Conservation (phyloP, 2,113 vertebrate species). For the Cyanoliseus patagonus region DNA sequence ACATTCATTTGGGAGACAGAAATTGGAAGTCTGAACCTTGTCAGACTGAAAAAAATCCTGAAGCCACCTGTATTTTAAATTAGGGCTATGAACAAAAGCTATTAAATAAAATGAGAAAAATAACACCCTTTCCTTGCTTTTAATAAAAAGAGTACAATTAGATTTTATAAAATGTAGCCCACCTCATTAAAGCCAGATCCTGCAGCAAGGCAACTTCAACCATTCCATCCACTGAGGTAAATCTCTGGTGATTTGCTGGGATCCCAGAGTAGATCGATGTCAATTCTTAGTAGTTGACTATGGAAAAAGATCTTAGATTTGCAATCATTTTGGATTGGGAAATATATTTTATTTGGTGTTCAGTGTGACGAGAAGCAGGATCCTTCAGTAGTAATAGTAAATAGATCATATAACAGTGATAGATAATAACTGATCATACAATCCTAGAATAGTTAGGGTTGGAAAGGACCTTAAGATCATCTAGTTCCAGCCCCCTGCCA, state of each 20-base stretch:
- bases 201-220: not conserved
- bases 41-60: not conserved
- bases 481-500: not conserved
- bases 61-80: not conserved
- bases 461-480: not conserved
- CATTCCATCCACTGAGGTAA: not conserved
- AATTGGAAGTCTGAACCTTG: not conserved
- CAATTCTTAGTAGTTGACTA: not conserved
- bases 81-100: not conserved
- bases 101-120: not conserved
- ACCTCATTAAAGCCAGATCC: not conserved
- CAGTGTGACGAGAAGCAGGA: not conserved
- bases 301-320: not conserved
- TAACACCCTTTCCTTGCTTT: not conserved
- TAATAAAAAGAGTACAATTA: not conserved
- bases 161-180: not conserved
- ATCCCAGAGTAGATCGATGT: not conserved
- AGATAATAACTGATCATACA: not conserved
- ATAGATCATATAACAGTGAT: not conserved
- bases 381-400: not conserved
- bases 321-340: not conserved
- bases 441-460: not conserved
- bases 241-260: not conserved
- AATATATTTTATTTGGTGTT: not conserved
- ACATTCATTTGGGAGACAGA: not conserved